These are phyloP conservation scores for Oenanthe oenanthe DNA, from an alignment of 2,113 vertebrate genomes.

Conservation along the genomic window DNA sequence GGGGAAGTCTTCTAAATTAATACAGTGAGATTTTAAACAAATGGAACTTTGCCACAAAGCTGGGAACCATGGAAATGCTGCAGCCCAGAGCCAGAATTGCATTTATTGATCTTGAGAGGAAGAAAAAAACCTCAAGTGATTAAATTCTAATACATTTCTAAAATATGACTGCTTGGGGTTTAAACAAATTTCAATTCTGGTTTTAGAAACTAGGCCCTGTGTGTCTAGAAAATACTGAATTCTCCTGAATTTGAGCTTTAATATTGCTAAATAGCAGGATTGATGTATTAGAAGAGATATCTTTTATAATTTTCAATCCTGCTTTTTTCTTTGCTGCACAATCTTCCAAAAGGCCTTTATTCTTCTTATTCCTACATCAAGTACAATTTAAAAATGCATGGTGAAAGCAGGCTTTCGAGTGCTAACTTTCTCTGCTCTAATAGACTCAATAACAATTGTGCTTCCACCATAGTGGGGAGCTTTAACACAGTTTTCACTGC, in stretches of 20 bases:
- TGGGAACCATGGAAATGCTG: neutral
- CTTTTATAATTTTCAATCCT: constrained; percentile 75
- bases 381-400: constrained; percentile 37
- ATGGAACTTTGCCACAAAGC: neutral
- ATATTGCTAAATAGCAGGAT: constrained; percentile 82
- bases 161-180: neutral
- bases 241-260: constrained; percentile 79
- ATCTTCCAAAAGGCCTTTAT: constrained; percentile 72
- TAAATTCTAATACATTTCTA: neutral
- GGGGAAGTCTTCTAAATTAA: neutral
- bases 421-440: neutral
- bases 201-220: neutral
- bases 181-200: neutral
- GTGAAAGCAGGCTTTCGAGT: neutral
- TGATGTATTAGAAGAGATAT: constrained; percentile 62
- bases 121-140: neutral
- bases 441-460: constrained; percentile 50
- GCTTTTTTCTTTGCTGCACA: constrained; percentile 77
- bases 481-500: constrained; percentile 19
- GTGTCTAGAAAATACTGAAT: constrained; percentile 8
- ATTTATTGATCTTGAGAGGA: neutral
- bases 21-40: neutral
- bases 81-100: neutral
- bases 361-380: constrained; percentile 62
- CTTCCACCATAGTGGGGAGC: constrained; percentile 53